Base-by-base conservation (phyloP, 1,140 invertebrate genomes). In the Caenorhabditis remanei region DNA sequence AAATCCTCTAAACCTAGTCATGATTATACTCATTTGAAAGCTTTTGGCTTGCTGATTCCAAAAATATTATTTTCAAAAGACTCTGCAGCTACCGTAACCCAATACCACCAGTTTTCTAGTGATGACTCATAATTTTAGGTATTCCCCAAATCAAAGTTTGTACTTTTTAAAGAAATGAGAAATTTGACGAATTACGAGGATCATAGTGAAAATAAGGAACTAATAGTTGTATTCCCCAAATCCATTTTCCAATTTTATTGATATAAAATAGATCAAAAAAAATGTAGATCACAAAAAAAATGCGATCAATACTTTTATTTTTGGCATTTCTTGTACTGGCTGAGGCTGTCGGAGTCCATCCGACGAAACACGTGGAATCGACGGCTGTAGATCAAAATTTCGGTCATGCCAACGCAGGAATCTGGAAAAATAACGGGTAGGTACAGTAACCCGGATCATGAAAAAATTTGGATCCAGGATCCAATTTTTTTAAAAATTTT, bases 401-500 rank as follows among this genome's bases (percentile, higher is more conserved):
- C n/a, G 61, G 61, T 9, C 61, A 65, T 40, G 61, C 61, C 11
- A 65, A 65, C 11, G 61, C 61, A 14, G 61, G 61, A 40, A 65
- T 65, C 13, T 65, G 61, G 61, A 65, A 65, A 24, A 65, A 40
- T 65, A 40, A 65, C 40, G 61, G 61, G 61, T 40, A 16, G 16
- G 61, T 65, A n/a, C 16, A n/a, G n/a, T n/a, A 16, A n/a, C 21
- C 16, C 21, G 40, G 40, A 65, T 40, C 9, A 8, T 65, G 11
- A 32, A 65, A 32, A 65, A 40, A 41, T 61, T n/a, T 61, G 19
- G n/a, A 58, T 8, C 19, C 21, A 58, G n/a, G n/a, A 8, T 65
- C 21, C 19, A 61, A 61, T 4, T 5, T 61, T 61, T n/a, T 24
- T 8, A 21, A n/a, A 21, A 21, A 4, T 24, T 8, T n/a, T 4